A percentile compares a stretch with the other conserved stretches of the same genome.
Evolutionary conservation across 2,113 vertebrate genomes (phyloP).

Genomic region (Neotoma lepida): DNA sequence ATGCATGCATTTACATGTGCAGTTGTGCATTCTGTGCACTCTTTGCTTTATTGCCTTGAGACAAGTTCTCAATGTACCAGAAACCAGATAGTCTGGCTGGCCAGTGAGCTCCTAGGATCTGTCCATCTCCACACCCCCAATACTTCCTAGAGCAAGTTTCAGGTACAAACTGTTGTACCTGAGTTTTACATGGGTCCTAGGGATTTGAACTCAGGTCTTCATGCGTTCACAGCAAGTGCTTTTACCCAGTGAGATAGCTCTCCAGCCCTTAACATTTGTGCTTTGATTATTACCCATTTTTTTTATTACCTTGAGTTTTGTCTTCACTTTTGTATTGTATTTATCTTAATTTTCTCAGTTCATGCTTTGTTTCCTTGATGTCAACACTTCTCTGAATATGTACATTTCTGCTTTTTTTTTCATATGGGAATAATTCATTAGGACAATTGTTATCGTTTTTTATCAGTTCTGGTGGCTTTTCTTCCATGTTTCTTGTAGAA

Average conservation of each 20-base stretch:
- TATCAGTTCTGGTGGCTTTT: background rate
- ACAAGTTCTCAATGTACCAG: background rate
- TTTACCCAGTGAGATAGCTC: background rate
- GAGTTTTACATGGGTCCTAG: background rate
- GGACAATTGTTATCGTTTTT: background rate
- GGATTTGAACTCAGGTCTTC: background rate
- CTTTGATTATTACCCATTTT: background rate
- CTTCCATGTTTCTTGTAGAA: background rate
- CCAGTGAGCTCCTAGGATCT: background rate
- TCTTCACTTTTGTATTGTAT: background rate
- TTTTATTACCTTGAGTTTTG: background rate
- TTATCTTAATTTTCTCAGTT: background rate
- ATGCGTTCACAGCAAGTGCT: background rate
- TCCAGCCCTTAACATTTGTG: background rate
- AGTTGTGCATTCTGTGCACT: background rate
- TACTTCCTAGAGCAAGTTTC: background rate
- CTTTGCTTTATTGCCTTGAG: background rate
- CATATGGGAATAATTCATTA: background rate
- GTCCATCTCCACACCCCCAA: background rate
- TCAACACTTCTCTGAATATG: background rate
- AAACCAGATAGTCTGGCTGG: background rate
- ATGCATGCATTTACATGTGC: background rate
- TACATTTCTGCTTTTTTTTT: background rate
- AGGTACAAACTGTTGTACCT: background rate
- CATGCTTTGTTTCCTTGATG: background rate